These are phyloP conservation scores for Epistrophe eligans DNA, from an alignment of 2,888 invertebrate species.

Conservation along the genomic window DNA sequence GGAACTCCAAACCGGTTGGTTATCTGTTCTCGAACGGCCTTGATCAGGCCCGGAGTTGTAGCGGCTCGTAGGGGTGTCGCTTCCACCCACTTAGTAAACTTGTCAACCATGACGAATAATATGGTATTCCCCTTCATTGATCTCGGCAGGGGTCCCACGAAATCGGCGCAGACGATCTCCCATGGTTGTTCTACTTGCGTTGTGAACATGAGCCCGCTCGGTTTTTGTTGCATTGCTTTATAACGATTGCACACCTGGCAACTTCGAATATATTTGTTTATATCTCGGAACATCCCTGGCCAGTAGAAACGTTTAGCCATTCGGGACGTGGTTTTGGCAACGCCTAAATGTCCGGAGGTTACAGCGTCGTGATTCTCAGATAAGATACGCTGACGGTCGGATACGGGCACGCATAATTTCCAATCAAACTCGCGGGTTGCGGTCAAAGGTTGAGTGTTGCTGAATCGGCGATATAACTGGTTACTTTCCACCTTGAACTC, in stretches of 20 bases:
- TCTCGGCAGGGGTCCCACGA: not conserved
- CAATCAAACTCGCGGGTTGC: not conserved
- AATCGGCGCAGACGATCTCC: not conserved
- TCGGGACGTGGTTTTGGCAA: not conserved
- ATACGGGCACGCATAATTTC: not conserved
- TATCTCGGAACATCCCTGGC: not conserved
- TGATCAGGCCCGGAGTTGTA: not conserved
- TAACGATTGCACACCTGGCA: not conserved
- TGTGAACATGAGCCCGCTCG: not conserved
- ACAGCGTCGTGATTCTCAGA: not conserved
- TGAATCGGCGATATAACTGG: not conserved
- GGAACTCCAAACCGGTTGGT: no score
- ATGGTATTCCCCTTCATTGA: not conserved
- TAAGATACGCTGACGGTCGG: not conserved
- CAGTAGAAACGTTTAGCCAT: not conserved
- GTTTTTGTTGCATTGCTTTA: not conserved
- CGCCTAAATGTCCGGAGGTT: not conserved
- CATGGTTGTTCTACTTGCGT: not conserved
- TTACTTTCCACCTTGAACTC: not conserved
- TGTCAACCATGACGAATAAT: conserved; percentile 44
- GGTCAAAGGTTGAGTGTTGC: not conserved
- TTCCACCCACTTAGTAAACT: conserved; percentile 60
- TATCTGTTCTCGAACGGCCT: no score
- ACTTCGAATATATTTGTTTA: not conserved
- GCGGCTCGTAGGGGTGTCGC: conserved; percentile 3